Evolutionary conservation across 2,113 vertebrate species (phyloP).

Genomic region (Maccullochella peelii): DNA sequence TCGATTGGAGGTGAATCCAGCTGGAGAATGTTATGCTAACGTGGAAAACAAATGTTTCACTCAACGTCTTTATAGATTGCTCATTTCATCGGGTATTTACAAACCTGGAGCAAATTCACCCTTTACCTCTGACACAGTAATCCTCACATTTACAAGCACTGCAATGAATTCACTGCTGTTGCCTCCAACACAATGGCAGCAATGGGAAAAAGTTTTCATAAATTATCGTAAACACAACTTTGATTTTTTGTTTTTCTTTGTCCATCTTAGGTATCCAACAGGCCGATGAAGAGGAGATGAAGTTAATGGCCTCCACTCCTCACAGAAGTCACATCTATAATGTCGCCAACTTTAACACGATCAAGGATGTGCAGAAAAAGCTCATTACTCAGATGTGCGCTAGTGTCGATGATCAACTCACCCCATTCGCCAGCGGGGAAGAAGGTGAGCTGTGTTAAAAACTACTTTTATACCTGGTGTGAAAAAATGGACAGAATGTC

Average conservation of each 20-base stretch:
- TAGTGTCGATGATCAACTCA: constrained; percentile 91
- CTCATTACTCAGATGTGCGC: constrained; percentile 92
- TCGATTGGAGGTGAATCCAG: background rate
- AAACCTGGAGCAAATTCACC: constrained; percentile 22
- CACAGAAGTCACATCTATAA: constrained; percentile 88
- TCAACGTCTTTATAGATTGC: constrained; percentile 46
- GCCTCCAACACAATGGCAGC: constrained; percentile 11
- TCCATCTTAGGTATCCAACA: constrained; percentile 88
- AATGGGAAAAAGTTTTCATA: background rate
- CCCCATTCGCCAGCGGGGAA: constrained; percentile 89
- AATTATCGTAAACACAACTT: background rate
- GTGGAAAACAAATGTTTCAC: constrained; percentile 50
- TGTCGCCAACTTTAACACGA: constrained; percentile 88
- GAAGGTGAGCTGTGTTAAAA: constrained; percentile 87
- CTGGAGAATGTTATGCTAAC: constrained; percentile 24
- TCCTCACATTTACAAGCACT: constrained; percentile 47
- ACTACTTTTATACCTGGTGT: too few species aligned
- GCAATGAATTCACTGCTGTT: constrained; percentile 43
- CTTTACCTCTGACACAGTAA: constrained; percentile 8
- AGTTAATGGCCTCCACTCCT: constrained; percentile 91
- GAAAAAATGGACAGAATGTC: background rate
- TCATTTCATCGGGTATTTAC: constrained; percentile 46
- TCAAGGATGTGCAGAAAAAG: constrained; percentile 89
- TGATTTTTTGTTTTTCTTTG: constrained; percentile 12
- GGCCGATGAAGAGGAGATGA: constrained; percentile 91